phyloP scores from a whole-genome alignment of 2,888 invertebrate species.

The Aphidoletes aphidimyza region DNA sequence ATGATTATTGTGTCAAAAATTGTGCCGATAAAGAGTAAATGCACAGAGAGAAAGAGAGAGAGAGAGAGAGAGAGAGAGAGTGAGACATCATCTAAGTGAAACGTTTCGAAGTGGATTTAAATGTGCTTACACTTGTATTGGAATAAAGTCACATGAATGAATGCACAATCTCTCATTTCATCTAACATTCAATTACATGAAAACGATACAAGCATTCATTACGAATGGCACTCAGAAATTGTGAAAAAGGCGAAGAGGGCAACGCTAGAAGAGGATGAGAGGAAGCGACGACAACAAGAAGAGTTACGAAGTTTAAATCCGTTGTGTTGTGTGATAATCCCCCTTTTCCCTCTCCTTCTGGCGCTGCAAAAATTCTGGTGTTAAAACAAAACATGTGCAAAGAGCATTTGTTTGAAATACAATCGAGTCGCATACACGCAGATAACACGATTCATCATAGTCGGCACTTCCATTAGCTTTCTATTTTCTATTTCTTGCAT shows the following conservation, averaged over 20 bases:
- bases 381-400: conserved; percentile 18
- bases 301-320: conserved; percentile 4
- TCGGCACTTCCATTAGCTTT: neutral
- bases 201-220: conserved; percentile 45
- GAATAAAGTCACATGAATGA: conserved; percentile 32
- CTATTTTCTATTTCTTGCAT: neutral
- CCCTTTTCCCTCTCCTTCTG: no score
- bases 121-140: conserved; percentile 28
- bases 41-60: no score
- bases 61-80: no score
- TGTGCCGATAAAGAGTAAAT: neutral
- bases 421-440: neutral
- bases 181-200: conserved; percentile 42
- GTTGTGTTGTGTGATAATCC: neutral
- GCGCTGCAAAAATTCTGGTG: conserved; percentile 24
- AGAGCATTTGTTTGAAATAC: neutral
- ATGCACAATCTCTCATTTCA: conserved; percentile 35
- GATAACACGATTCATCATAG: neutral
- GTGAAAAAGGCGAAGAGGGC: neutral
- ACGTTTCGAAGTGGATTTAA: conserved; percentile 16
- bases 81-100: conserved; percentile 7
- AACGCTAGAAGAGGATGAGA: neutral
- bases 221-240: neutral
- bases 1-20: conserved; percentile 50
- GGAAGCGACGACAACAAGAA: neutral